Base-by-base conservation (phyloP, 2,888 invertebrate genomes). In the Choristoneura rosaceana region DNA sequence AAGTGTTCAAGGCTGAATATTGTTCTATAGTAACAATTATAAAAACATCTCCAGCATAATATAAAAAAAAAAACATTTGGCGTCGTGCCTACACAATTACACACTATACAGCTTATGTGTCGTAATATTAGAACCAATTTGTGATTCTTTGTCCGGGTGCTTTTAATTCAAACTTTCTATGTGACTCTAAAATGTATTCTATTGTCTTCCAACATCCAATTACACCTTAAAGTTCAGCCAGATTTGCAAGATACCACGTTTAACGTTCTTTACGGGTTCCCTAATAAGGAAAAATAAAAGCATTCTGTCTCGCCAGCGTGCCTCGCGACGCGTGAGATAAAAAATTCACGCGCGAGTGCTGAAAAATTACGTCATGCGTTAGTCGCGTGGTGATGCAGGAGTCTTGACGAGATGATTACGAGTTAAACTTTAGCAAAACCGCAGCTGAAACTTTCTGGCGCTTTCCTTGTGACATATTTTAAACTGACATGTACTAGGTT, bases 281-380 rank as follows among this genome's bases (percentile, higher is more conserved):
- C 41, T 17, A 71, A 71, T 66, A 66, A 55, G 71, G 61, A 66
- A 66, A 66, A 71, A 71, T 66, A 66, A 61, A 69, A 61, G 66
- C 14, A 55, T 61, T 60, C 43, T 66, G 41, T 61, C 66, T 34
- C 52, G 33, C 17, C 34, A 43, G 43, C 34, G 34, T 15, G 70
- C 41, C 52, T 47, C 59, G 43, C 12, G 62, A 52, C 71, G 43
- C 25, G 33, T 12, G 17, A 34, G 34, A 52, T 60, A 66, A 66
- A 71, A 71, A 66, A 55, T 52, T 71, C 66, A 70, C 69, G 60
- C 55, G 45, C 45, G 66, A 52, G 60, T 33, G 65, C 61, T 71
- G 66, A 71, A 71, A 66, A 66, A 61, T 71, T 71, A 71, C 61
- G 34, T 17, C 45, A n/a, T 34, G 66, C 33, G 60, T 61, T 52